Conservation (phyloP, 2,797 vertebrate species). For the Gymnothorax reevesii region DNA sequence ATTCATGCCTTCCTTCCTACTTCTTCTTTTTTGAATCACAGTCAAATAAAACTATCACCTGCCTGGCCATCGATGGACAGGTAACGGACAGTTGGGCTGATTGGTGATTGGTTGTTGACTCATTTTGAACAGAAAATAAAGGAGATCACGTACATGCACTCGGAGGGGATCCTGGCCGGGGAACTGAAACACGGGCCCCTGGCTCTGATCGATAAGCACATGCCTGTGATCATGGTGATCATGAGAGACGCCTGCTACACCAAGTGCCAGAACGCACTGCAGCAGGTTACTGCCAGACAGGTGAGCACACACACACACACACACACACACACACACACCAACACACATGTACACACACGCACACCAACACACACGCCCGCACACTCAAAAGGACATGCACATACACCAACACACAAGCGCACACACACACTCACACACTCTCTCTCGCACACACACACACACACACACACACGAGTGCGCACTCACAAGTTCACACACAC, state of each 20-base stretch:
- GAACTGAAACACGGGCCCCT: constrained; percentile 93
- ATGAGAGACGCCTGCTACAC: constrained; percentile 90
- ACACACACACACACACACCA: neutral
- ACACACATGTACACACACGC: neutral
- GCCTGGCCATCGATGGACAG: too few relatives aligned
- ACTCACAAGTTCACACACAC: neutral
- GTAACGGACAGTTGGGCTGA: neutral
- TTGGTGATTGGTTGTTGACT: neutral
- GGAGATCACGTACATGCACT: constrained; percentile 98
- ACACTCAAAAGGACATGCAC: neutral
- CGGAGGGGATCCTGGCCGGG: constrained; percentile 92
- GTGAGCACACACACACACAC: constrained; percentile 43
- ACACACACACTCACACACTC: neutral
- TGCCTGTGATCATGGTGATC: constrained; percentile 97
- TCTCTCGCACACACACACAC: neutral
- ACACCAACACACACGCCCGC: neutral
- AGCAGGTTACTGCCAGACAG: constrained; percentile 90
- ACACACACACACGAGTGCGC: neutral
- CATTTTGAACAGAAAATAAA: constrained; percentile 86
- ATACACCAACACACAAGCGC: neutral
- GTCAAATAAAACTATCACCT: neutral
- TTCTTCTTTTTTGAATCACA: neutral
- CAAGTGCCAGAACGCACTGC: constrained; percentile 94
- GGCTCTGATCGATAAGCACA: constrained; percentile 89
- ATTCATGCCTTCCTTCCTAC: neutral